Evolutionary conservation across 2,113 vertebrate genomes (phyloP).

Genomic region (Talpa occidentalis): DNA sequence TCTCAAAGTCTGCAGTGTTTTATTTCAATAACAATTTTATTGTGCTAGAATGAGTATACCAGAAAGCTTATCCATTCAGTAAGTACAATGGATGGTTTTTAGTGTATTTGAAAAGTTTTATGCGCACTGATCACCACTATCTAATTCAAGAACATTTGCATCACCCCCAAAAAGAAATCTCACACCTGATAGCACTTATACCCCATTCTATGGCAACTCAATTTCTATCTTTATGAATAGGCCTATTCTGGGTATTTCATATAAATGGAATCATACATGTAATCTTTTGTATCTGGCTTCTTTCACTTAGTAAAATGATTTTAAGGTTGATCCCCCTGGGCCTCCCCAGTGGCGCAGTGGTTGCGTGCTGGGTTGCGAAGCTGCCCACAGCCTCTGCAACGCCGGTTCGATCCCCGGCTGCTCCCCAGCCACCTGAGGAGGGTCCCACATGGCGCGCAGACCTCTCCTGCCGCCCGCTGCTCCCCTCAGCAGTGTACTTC

Average conservation of each 20-base stretch:
- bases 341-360: too few species aligned
- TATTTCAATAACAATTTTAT: neutral
- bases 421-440: too few species aligned
- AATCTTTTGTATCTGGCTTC: neutral
- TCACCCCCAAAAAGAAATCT: neutral
- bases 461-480: too few species aligned
- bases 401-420: too few species aligned
- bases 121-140: neutral
- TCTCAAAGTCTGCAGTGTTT: neutral
- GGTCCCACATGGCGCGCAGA: too few species aligned
- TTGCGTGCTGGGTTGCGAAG: too few species aligned
- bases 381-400: too few species aligned
- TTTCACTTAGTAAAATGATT: slow-evolving; percentile 48
- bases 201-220: neutral
- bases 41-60: neutral
- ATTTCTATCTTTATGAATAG: neutral
- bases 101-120: neutral
- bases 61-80: slow-evolving; percentile 2
- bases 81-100: neutral
- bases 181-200: neutral
- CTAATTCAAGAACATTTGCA: slow-evolving; percentile 36
- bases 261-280: neutral
- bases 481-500: too few species aligned
- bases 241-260: neutral
- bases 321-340: neutral